Base-by-base conservation (phyloP, 2,113 vertebrate genomes). In the Tragelaphus imberbis region DNA sequence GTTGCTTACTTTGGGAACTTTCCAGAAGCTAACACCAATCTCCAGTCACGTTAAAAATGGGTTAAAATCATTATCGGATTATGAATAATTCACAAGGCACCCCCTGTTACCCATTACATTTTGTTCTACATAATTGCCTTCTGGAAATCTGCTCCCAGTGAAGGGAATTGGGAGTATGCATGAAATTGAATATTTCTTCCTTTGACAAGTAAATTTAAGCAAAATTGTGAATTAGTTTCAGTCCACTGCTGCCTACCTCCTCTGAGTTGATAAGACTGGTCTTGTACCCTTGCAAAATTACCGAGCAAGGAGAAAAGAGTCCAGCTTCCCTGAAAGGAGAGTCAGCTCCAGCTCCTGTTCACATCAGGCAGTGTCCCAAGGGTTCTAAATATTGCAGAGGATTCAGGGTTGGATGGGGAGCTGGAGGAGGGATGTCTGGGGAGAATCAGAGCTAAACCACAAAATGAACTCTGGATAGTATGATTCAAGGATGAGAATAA, bases 71-170 rank as follows among this genome's bases (percentile, higher is more conserved):
- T 97, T 97, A 98, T 88, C 59, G 30, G 95, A 97, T 98, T 97
- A 98, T 98, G 97, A 98, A 98, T 98, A 98, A 98, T 98, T 98
- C 98, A 98, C 97, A 91, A 97, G 86, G 90, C 89, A 97, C 94
- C 97, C 97, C 96, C 95, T 97, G 95, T 96, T 98, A 93, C 97
- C 97, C 97, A 98, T 98, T 97, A 98, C 89, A 97, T 98, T 98
- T 97, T 98, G 97, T 98, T 97, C 96, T 97, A 97, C 97, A 98
- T 98, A 98, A 98, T 98, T 98, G 97, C 97, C 97, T 98, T 96
- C 98, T 98, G 96, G 97, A 97, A 98, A 93, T 98, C 96, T 94
- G 95, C 94, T 98, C 97, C 95, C 98, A 97, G 97, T 65, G 93
- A 84, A 90, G 97, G 92, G 98, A 98, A 97, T 97, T 98, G 97